These are phyloP conservation scores for Nycticryphes semicollaris DNA, from an alignment of 2,113 vertebrate species.

Conservation along the genomic window DNA sequence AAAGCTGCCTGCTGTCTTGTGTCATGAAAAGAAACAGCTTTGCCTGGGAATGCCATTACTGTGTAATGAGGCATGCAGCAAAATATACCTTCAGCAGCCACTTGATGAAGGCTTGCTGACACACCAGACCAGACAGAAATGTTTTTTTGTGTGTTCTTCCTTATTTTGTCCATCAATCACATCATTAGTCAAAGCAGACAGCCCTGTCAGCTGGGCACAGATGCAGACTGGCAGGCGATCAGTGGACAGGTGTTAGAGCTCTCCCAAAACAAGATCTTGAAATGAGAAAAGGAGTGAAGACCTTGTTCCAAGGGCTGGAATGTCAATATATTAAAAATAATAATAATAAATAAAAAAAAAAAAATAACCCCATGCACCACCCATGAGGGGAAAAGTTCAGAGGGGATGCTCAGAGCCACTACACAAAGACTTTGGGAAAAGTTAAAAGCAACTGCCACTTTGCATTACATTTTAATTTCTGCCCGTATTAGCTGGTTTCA, in stretches of 20 bases:
- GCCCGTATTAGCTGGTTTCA: neutral
- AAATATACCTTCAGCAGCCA: conserved; percentile 91
- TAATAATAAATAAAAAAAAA: neutral
- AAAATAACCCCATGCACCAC: neutral
- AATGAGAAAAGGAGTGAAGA: conserved; percentile 79
- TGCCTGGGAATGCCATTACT: conserved; percentile 89
- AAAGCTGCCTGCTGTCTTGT: conserved; percentile 88
- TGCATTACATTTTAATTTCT: conserved; percentile 46
- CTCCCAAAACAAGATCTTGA: conserved; percentile 78
- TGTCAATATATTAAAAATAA: conserved; percentile 58
- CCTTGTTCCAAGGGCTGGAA: conserved; percentile 77
- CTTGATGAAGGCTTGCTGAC: conserved; percentile 91
- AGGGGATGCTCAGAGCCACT: conserved; percentile 12
- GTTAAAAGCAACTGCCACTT: conserved; percentile 38
- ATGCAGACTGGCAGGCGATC: conserved; percentile 83
- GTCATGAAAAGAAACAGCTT: conserved; percentile 90
- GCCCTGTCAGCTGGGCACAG: conserved; percentile 83
- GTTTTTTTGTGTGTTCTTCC: conserved; percentile 87
- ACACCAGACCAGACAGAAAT: conserved; percentile 87
- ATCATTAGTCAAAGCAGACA: conserved; percentile 93
- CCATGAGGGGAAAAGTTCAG: conserved; percentile 44
- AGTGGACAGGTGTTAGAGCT: conserved; percentile 85
- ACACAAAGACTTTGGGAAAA: neutral
- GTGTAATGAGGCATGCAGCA: conserved; percentile 92
- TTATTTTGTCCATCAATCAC: conserved; percentile 94